Evolutionary conservation across 2,888 invertebrate species (phyloP).

Genomic region (Eupithecia inturbata): DNA sequence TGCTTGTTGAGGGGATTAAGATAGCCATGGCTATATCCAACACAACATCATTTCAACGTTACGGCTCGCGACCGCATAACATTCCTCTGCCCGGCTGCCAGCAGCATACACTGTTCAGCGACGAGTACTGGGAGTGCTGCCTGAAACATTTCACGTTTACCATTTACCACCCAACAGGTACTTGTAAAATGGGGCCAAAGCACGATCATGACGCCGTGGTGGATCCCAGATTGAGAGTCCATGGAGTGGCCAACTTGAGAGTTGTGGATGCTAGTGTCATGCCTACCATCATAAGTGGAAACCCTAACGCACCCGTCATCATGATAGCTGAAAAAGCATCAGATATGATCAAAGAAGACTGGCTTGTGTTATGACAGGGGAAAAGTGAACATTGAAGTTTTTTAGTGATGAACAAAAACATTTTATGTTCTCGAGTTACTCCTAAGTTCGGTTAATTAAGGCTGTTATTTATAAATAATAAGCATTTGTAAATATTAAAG

Average conservation of each 20-base stretch:
- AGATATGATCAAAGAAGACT: conserved; percentile 95
- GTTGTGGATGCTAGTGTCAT: conserved; percentile 94
- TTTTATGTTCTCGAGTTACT: conserved; percentile 36
- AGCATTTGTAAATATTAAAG: conserved; percentile 43
- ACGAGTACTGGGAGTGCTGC: conserved; percentile 94
- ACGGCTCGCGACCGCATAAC: conserved; percentile 90
- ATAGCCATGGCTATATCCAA: conserved; percentile 92
- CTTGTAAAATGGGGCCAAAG: conserved; percentile 94
- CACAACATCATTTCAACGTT: conserved; percentile 91
- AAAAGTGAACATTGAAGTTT: conserved; percentile 44
- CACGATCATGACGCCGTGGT: conserved; percentile 91
- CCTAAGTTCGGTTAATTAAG: conserved; percentile 21
- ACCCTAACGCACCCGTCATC: conserved; percentile 94
- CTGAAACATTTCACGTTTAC: conserved; percentile 92
- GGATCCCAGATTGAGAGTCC: conserved; percentile 89
- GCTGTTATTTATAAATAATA: conserved; percentile 42
- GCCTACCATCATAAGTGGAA: conserved; percentile 94
- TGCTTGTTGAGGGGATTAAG: conserved; percentile 92
- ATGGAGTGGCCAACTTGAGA: conserved; percentile 90
- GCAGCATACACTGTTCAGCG: conserved; percentile 87
- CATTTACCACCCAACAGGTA: conserved; percentile 93
- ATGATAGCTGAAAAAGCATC: conserved; percentile 96
- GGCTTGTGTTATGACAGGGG: conserved; percentile 85
- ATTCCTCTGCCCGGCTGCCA: conserved; percentile 93
- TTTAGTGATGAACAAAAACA: conserved; percentile 37